Conservation (phyloP, 2,113 vertebrate genomes). For the Xenopus laevis region DNA sequence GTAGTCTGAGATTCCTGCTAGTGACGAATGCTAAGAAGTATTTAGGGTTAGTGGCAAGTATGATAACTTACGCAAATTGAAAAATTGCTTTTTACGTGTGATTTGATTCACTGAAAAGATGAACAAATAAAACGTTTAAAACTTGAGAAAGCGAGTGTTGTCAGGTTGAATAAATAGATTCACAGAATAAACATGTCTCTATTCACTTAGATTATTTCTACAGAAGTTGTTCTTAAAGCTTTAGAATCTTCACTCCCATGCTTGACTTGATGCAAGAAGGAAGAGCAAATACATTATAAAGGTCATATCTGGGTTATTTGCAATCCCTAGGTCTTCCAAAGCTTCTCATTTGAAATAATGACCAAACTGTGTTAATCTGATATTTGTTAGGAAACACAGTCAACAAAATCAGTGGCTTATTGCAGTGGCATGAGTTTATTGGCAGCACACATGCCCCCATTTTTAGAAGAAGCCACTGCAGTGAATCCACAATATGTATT, state of each 20-base stretch:
- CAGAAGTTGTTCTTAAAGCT: background rate
- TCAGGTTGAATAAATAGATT: conserved; percentile 16
- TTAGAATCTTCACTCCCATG: conserved; percentile 1
- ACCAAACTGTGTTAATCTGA: too few species aligned
- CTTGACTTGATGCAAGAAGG: background rate
- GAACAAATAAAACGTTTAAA: conserved; percentile 12
- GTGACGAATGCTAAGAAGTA: conserved; percentile 18
- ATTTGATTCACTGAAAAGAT: conserved; percentile 3
- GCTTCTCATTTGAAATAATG: too few species aligned
- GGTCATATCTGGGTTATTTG: conserved; percentile 1
- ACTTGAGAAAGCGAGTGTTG: conserved; percentile 1
- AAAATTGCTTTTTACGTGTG: conserved; percentile 5
- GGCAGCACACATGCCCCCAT: too few species aligned
- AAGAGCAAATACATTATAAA: background rate
- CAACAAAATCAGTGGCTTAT: too few species aligned
- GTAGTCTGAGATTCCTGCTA: background rate
- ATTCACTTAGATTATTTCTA: conserved; percentile 20
- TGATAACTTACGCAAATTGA: conserved; percentile 13
- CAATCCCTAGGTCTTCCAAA: background rate
- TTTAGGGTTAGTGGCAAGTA: background rate
- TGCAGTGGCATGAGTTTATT: too few species aligned
- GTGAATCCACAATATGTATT: too few species aligned
- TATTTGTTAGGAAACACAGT: too few species aligned
- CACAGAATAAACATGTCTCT: conserved; percentile 4
- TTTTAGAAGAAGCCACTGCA: too few species aligned